These are phyloP conservation scores for Chloebia gouldiae DNA, from an alignment of 2,113 vertebrate species.

Conservation along the genomic window DNA sequence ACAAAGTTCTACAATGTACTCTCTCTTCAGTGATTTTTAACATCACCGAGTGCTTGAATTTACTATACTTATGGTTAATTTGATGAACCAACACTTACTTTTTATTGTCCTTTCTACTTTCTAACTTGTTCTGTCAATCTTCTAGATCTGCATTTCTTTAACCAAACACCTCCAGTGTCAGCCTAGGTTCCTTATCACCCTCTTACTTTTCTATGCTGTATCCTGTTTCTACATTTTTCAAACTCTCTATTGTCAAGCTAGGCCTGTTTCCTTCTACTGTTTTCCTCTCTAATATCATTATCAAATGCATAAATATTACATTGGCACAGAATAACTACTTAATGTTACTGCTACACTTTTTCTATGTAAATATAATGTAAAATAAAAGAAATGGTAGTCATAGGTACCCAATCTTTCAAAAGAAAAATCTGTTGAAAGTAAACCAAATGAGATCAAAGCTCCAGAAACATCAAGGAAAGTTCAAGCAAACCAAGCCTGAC, in stretches of 20 bases:
- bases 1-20: not conserved
- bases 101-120: not conserved
- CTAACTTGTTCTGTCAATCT: not conserved
- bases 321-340: not conserved
- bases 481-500: not conserved
- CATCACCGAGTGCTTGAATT: not conserved
- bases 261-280: not conserved
- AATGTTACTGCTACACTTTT: not conserved
- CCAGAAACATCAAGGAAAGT: not conserved
- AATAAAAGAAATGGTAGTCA: not conserved
- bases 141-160: not conserved
- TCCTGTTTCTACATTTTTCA: not conserved
- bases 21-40: not conserved
- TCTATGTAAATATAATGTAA: not conserved
- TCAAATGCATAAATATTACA: not conserved
- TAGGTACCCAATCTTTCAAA: not conserved
- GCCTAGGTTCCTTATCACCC: not conserved
- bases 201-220: fast-evolving
- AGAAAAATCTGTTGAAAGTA: not conserved
- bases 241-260: not conserved
- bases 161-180: not conserved
- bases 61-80: not conserved
- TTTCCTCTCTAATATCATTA: not conserved
- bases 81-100: not conserved
- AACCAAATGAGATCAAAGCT: not conserved